phyloP scores from a whole-genome alignment of 2,797 vertebrate genomes.

The Leptatherina wallacei region DNA sequence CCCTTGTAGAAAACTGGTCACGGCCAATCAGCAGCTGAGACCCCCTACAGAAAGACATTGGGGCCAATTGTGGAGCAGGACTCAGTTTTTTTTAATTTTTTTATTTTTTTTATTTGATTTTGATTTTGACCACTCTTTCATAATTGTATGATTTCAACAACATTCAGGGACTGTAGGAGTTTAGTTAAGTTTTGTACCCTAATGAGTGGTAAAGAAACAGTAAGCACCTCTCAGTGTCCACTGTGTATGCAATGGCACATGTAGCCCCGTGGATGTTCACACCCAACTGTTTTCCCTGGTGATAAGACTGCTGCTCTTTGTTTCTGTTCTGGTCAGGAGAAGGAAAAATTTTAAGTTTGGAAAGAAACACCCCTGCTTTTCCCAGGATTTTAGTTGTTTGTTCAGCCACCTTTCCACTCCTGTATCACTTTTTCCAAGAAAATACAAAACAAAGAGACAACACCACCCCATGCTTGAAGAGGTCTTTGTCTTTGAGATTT shows the following conservation, averaged over 20 bases:
- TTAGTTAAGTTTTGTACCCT: conserved; percentile 16
- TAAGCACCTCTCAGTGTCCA: conserved; percentile 24
- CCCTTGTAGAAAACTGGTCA: conserved; percentile 76
- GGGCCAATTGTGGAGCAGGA: conserved; percentile 73
- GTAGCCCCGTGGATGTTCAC: conserved; percentile 14
- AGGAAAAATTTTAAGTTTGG: conserved; percentile 18
- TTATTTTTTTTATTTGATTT: conserved; percentile 24
- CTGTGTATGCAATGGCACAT: conserved; percentile 18
- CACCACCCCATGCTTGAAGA: too few relatives aligned
- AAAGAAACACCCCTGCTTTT: conserved; percentile 64
- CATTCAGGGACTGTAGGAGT: conserved; percentile 25
- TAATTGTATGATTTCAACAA: conserved; percentile 56
- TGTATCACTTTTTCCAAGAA: conserved; percentile 11
- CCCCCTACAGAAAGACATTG: conserved; percentile 72
- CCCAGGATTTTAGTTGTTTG: conserved; percentile 43
- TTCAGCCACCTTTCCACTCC: conserved; percentile 18
- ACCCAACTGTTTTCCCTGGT: conserved; percentile 25
- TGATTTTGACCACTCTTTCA: conserved; percentile 44
- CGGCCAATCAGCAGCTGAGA: conserved; percentile 78
- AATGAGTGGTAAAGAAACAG: conserved; percentile 29
- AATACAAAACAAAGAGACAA: conserved; percentile 10
- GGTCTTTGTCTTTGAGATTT: not conserved
- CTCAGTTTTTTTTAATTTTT: conserved; percentile 26
- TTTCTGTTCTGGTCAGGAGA: conserved; percentile 36
- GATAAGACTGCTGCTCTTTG: conserved; percentile 59